Evolutionary conservation across 2,888 invertebrate genomes (phyloP), one percentile per base, ranked within the genome.

Genomic region (Megastigmus dorsalis): DNA sequence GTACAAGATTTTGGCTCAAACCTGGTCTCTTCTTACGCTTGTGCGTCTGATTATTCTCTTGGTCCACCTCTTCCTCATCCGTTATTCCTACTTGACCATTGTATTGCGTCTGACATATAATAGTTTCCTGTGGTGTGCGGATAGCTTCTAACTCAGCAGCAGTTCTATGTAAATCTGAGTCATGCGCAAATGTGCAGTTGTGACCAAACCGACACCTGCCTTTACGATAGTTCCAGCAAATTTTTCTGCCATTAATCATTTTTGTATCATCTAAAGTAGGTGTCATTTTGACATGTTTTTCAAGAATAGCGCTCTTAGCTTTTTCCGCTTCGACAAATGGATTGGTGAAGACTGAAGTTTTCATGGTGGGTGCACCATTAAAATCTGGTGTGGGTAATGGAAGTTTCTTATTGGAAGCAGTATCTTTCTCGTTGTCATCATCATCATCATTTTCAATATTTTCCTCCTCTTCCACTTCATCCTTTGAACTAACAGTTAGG

Each of bases 211-310:
- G 91, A 86, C 97, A 97, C 33, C 94, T 91, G 0, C 97, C 97
- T 86, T 96, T 96, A 41, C 95, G 91, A 86, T 96, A 96, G 88
- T 96, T 97, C 95, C 96, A 97, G 88, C 97, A 97, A 76, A 97
- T 94, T 86, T 94, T 95, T 83, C 94, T 95, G 0, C 95, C 96
- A 85, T 96, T 96, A 80, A 95, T 95, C 88, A 93, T 92, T 81
- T 92, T 92, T n/a, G 93, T 92, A 84, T 93, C 92, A 79, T 92
- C 92, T 86, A 88, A 74, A 0, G 89, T 89, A 10, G 90, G 91
- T 82, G 94, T 96, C 95, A 97, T 95, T 91, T 96, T 96, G 0
- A 97, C 97, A 87, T 97, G 97, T 83, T 95, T 95, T 83, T 97
- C 96, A 52, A 97, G 89, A 71, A 96, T 93, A 13, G 95, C 95